Evolutionary conservation across 2,113 vertebrate genomes (phyloP).

Genomic region (Gymnobelideus leadbeateri): DNA sequence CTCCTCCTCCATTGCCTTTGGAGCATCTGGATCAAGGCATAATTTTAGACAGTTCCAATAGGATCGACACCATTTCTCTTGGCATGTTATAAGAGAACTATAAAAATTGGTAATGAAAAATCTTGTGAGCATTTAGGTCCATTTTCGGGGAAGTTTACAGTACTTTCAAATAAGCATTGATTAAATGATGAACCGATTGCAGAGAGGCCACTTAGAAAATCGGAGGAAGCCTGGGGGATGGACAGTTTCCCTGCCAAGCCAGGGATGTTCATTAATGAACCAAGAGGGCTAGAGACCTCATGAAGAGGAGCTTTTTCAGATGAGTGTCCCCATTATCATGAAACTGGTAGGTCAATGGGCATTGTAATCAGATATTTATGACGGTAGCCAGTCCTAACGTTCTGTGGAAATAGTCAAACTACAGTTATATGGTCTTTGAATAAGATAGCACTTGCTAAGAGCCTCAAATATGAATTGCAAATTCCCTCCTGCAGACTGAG

Average conservation of each 20-base stretch:
- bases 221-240: conserved; percentile 25
- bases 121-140: conserved; percentile 73
- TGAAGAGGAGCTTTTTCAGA: conserved; percentile 75
- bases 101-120: conserved; percentile 78
- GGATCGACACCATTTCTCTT: conserved; percentile 52
- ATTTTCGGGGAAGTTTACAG: conserved; percentile 79
- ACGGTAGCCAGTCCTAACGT: conserved; percentile 63
- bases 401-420: conserved; percentile 75
- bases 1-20: conserved; percentile 36
- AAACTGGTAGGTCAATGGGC: conserved; percentile 79
- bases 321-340: conserved; percentile 75
- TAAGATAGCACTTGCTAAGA: conserved; percentile 61
- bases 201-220: conserved; percentile 76
- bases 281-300: conserved; percentile 70
- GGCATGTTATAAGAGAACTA: conserved; percentile 74
- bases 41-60: conserved; percentile 44
- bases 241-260: conserved; percentile 68
- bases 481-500: conserved; percentile 60
- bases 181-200: conserved; percentile 80
- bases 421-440: conserved; percentile 77
- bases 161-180: conserved; percentile 82
- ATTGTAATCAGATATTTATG: conserved; percentile 64
- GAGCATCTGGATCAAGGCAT: conserved; percentile 24
- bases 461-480: conserved; percentile 74
- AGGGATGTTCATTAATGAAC: conserved; percentile 79